Base-by-base conservation (phyloP, 2,113 vertebrate species). In the Xiphias gladius region DNA sequence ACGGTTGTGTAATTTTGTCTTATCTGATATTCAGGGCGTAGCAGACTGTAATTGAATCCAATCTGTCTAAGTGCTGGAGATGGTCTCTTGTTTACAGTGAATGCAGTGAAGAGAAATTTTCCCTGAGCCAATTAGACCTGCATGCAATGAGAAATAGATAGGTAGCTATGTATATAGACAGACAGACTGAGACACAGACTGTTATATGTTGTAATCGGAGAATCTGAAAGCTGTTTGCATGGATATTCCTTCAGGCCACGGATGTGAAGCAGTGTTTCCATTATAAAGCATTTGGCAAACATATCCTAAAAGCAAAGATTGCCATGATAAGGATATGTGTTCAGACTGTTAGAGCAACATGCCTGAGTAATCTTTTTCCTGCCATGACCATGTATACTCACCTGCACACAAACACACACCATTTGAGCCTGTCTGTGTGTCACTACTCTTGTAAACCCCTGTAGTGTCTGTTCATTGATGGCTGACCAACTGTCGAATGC, bases 11-110 rank as follows among this genome's bases (percentile, higher is more conserved):
- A 82, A 91, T 91, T 92, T 78, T 76, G 85, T 86, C 81, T 88
- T 89, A 92, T 92, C 87, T 87, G 88, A 88, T 88, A 86, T 86
- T 91, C 86, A 83, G 82, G 91, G 64, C 73, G 68, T 86, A 80
- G 84, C 82, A 73, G 72, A 88, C 79, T 85, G 76, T 89, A 86
- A 90, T 90, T 84, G 67, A 90, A 92, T 90, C 86, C 85, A 92
- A 86, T 92, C 85, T 84, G 68, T 82, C 63, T 86, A 78, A 92
- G 86, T 89, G 87, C 79, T 78, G 32, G 57, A 86, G 80, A 89
- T 82, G 83, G 61, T 81, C 80, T 86, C 68, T 85, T 90, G 81
- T 90, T 89, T 86, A 90, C 68, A 76, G 80, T 88, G 86, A 85
- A 81, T 86, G 68, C 73, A 83, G 68, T 20, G 26, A 65, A 64